Percentiles rank a stretch among this genome's conserved stretches.
phyloP scores from a whole-genome alignment of 1,140 invertebrate species.

The Macrosteles quadrilineatus region DNA sequence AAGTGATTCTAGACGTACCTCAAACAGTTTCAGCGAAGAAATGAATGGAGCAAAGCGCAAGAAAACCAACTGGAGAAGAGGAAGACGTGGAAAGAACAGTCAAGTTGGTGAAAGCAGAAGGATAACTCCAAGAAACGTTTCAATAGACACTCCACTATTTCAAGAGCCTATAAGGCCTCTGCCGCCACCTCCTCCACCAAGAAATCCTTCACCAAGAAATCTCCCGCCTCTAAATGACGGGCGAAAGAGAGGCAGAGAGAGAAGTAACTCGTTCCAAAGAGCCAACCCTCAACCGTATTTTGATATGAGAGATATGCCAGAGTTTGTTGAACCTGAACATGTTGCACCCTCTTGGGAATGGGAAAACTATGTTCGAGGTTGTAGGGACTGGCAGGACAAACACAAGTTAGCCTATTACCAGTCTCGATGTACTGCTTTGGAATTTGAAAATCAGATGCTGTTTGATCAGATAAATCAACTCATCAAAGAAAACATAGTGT shows the following conservation, averaged over 20 bases:
- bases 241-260: not conserved
- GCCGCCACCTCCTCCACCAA: too few species aligned
- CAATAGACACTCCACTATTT: not conserved
- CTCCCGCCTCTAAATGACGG: not conserved
- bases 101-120: too few species aligned
- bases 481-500: not conserved
- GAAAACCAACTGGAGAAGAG: not conserved
- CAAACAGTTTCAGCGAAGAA: conserved; percentile 11
- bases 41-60: not conserved
- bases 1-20: not conserved
- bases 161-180: not conserved
- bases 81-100: not conserved
- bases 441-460: conserved; percentile 11
- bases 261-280: not conserved
- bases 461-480: not conserved
- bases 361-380: not conserved
- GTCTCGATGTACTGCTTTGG: not conserved
- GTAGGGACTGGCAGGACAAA: conserved; percentile 4
- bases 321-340: not conserved
- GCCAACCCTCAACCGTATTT: too few species aligned
- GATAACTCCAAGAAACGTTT: not conserved
- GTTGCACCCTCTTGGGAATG: not conserved
- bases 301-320: too few species aligned
- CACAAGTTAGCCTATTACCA: conserved; percentile 7
- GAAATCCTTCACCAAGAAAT: too few species aligned